Evolutionary conservation across 2,797 vertebrate genomes (phyloP), one percentile per base, ranked within the genome.

Genomic region (Emydoidea blandingii): DNA sequence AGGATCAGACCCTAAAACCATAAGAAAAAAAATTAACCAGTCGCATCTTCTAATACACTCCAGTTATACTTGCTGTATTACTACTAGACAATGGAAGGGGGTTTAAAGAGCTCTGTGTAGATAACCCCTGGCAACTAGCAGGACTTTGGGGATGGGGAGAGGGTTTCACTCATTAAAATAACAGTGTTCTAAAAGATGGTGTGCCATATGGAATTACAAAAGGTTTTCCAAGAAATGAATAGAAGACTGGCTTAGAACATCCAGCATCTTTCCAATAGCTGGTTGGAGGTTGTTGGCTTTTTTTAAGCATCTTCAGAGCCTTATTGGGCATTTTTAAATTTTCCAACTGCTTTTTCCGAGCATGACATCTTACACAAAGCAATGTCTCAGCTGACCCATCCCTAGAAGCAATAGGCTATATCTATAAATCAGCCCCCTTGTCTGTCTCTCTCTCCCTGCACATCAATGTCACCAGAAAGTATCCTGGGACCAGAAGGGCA

Each of bases 111-210:
- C 7, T 96, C 91, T 92, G 86, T 91, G 81, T 31, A 92, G 74
- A 82, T 89, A 85, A 96, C 92, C 79, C 94, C 79, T 3, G 1
- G 89, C 87, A 96, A 97, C 95, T 97, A 97, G 96, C 68, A 92
- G 79, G 95, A 90, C 29, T 31, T 16, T 62, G 14, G 59, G 57
- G 29, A 4, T 3, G 3, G 57, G 57, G 11, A 14, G 14, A 29
- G 31, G 59, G 59, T 29, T 96, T 95, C 92, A 83, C 92, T 96
- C 97, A 97, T 97, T 97, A 97, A 97, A 96, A 95, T 90, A 96
- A 97, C 81, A 90, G 94, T 74, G 18, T 65, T 96, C 86, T 94
- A 96, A 96, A 97, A 95, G 91, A 94, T 97, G 96, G 91, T 86
- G 56, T 57, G 79, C 94, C 96, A 96, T 97, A 96, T 95, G 97